Base-by-base conservation (phyloP, 2,888 invertebrate species). In the Hedychridium roseum region DNA sequence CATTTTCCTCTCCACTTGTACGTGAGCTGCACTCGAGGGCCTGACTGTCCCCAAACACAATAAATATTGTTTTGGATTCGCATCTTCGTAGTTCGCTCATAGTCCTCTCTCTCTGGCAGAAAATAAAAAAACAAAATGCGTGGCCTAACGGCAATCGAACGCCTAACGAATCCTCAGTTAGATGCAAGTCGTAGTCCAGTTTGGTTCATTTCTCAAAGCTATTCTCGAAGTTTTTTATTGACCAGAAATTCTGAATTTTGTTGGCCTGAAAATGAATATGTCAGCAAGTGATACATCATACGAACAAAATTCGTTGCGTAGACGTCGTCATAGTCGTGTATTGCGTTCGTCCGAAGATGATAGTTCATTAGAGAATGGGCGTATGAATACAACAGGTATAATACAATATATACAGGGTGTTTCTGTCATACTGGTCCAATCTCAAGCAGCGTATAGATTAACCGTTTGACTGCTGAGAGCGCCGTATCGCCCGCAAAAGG, bases 141-240 rank as follows among this genome's bases (percentile, higher is more conserved):
- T 28, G 27, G 30, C 39, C 21, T 12, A 39, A 39, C 39, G 28
- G 28, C 3, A 11, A 18, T 17, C 21, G 39, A 21, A 16, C 28
- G 28, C 21, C 28, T 39, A 39, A 39, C 28, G 28, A 41, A 43
- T 36, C 28, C 16, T 36, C 43, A 36, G 36, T 43, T 36, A 20
- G 30, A 43, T 12, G 15, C 1, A 36, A 35, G 30, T 28, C 36
- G 17, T 26, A 43, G n/a, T n/a, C 17, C 34, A 34, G 34, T 34
- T 34, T 34, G 18, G 16, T 34, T 34, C 34, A 34, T 17, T 34
- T 18, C 18, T 18, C 35, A 35, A 35, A 12, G n/a, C 35, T 35
- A 43, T 28, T 18, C 20, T 35, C 35, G 20, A n/a, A 35, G 20
- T 35, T 18, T n/a, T 34, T 34, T 18, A 31, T 34, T 34, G 17